Base-by-base conservation (phyloP, 1,140 invertebrate species). In the Phenacoccus solenopsis region DNA sequence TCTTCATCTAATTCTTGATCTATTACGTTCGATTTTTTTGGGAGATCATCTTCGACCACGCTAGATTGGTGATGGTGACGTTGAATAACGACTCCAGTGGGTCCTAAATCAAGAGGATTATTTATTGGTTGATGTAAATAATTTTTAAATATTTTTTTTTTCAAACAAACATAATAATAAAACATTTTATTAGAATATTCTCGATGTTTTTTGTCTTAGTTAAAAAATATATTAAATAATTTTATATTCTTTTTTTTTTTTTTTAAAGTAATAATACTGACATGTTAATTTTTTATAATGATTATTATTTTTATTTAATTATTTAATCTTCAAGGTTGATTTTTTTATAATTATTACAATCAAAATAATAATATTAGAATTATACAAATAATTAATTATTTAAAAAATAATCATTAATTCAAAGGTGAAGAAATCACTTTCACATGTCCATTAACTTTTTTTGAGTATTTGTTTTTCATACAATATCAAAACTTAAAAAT, bases 61-160 rank as follows among this genome's bases (percentile, higher is more conserved):
- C 16, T 82, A 13, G 89, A 90, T 81, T 94, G 91, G 78, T 93
- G 94, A 77, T 94, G 93, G 83, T 94, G 93, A 77, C 95, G 92
- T 76, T 94, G 93, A 75, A 95, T 94, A 20, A 94, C 80, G 27
- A 92, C 89, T 1, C 91, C 92, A 0, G 88, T 90, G 24, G 91
- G 91, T 67, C 91, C 90, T 88, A 73, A 32, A 76, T n/a, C n/a
- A n/a, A n/a, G n/a, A n/a, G n/a, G n/a, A n/a, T 74, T 25, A 25
- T 61, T 13, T 69, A 68, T 69, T 13, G 32, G 27, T 32, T 16
- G 0, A 16, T 68, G 68, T 13, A 59, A 9, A 28, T 27, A 70
- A 70, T 64, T 35, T 59, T 30, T 28, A 67, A 27, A 30, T 30
- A 56, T 59, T 27, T 68, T 38, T 70, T 22, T 27, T n/a, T n/a